phyloP scores from a whole-genome alignment of 2,888 invertebrate genomes.

The Sesia apiformis region DNA sequence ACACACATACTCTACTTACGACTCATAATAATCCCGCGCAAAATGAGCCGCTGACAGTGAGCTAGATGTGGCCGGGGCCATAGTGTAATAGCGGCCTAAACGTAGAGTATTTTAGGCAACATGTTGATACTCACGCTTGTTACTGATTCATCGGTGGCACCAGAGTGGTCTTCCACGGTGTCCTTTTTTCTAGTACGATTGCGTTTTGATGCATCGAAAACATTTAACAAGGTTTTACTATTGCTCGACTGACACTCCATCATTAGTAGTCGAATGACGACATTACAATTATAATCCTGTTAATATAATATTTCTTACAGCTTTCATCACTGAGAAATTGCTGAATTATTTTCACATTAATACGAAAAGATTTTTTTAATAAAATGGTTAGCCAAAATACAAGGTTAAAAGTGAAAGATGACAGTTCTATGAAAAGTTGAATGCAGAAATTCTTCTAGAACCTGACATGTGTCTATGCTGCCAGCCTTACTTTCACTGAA shows the following conservation, averaged over 20 bases:
- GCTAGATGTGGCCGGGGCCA: too few species aligned
- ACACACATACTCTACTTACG: too few species aligned
- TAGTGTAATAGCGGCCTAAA: too few species aligned
- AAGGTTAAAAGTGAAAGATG: conserved; percentile 29
- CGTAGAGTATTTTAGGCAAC: too few species aligned
- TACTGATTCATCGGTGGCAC: conserved; percentile 43
- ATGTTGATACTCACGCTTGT: conserved; percentile 39
- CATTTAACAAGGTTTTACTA: conserved; percentile 60
- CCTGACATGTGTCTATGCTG: conserved; percentile 1
- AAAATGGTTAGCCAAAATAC: conserved; percentile 40
- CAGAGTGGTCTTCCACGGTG: conserved; percentile 38
- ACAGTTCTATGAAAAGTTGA: conserved; percentile 36
- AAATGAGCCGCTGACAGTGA: too few species aligned
- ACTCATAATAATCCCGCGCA: too few species aligned
- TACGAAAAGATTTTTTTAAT: conserved; percentile 19
- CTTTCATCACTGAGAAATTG: neutral
- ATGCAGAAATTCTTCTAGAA: conserved; percentile 33
- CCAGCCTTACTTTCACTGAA: neutral
- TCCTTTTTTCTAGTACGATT: conserved; percentile 41
- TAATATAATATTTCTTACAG: conserved; percentile 8
- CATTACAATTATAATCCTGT: conserved; percentile 12
- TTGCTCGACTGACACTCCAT: conserved; percentile 62
- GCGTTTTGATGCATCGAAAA: conserved; percentile 52
- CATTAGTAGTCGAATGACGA: conserved; percentile 25
- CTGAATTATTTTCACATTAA: neutral